These are phyloP conservation scores for Tragelaphus buxtoni DNA, from an alignment of 2,113 vertebrate species.

Conservation along the genomic window DNA sequence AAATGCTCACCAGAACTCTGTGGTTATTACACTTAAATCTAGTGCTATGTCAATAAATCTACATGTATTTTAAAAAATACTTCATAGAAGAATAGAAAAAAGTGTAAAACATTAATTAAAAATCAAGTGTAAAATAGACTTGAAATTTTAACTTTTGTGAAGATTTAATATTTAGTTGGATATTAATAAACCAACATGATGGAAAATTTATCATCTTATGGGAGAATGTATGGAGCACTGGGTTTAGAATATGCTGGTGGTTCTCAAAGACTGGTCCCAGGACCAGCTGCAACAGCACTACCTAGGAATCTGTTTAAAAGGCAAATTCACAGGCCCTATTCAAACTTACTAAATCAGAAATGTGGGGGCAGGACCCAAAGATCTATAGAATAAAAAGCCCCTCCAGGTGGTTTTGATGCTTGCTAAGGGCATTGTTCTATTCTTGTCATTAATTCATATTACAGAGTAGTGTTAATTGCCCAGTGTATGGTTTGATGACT, in stretches of 20 bases:
- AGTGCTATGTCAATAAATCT: not conserved
- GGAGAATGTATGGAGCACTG: not conserved
- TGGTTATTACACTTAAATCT: not conserved
- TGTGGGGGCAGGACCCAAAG: not conserved
- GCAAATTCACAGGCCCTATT: not conserved
- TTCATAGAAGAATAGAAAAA: not conserved
- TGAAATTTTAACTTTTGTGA: not conserved
- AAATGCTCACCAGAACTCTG: not conserved
- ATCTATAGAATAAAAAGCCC: not conserved
- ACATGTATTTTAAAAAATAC: not conserved
- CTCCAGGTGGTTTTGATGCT: not conserved
- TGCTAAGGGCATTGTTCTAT: not conserved
- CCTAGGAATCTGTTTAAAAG: not conserved
- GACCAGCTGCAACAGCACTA: not conserved
- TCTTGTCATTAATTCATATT: not conserved
- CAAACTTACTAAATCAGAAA: not conserved
- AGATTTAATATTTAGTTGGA: not conserved
- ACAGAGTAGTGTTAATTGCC: constrained; percentile 6
- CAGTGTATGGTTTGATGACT: constrained; percentile 7
- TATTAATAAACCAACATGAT: not conserved
- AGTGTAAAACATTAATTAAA: not conserved
- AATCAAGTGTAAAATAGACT: not conserved
- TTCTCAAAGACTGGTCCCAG: not conserved
- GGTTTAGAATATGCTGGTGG: not conserved
- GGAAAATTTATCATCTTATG: not conserved